Evolutionary conservation across 2,113 vertebrate genomes (phyloP).

Genomic region (Saguinus midas): DNA sequence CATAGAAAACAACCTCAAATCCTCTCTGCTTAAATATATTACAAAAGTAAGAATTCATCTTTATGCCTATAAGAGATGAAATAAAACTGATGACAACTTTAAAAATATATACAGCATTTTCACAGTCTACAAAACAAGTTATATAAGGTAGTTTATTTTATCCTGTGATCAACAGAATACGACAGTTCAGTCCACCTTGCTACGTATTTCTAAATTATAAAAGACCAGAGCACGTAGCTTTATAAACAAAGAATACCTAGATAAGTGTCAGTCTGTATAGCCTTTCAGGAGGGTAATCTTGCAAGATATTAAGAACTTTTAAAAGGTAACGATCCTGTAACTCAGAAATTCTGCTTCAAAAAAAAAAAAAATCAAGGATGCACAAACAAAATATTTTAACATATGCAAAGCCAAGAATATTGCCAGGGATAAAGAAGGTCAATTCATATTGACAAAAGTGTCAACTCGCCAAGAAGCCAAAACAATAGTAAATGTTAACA

Average conservation of each 20-base stretch:
- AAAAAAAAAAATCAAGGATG: neutral
- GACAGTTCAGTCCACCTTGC: neutral
- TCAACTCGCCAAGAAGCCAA: neutral
- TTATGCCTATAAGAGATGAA: neutral
- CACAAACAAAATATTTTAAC: neutral
- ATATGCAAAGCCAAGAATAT: neutral
- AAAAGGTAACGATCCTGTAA: neutral
- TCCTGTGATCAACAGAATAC: neutral
- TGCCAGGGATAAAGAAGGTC: neutral
- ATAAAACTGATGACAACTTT: neutral
- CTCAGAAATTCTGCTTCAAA: neutral
- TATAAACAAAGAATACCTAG: neutral
- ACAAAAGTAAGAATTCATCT: neutral
- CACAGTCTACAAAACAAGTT: conserved; percentile 25
- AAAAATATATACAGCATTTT: neutral
- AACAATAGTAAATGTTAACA: neutral
- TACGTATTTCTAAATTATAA: neutral
- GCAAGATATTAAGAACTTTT: neutral
- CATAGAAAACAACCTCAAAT: neutral
- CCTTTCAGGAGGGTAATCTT: neutral
- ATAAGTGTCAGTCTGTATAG: neutral
- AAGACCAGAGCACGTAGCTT: neutral
- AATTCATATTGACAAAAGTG: neutral
- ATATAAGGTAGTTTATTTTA: neutral
- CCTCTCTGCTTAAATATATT: neutral